These are phyloP conservation scores for Latrodectus geometricus DNA, from an alignment of 1,140 invertebrate genomes.

Conservation along the genomic window DNA sequence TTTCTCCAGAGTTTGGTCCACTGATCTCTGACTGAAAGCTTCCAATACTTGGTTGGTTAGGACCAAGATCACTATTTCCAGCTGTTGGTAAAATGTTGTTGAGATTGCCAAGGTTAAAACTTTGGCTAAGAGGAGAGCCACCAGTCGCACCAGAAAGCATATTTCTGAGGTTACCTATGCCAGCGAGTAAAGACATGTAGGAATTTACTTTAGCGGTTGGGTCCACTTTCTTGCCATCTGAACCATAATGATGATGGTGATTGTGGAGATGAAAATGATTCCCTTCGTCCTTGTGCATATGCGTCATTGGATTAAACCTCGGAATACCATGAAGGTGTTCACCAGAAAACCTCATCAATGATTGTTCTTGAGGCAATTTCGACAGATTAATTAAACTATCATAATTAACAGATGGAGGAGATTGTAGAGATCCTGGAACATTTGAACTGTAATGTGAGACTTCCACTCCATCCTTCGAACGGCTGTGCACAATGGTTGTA, in stretches of 20 bases:
- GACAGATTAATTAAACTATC: neutral
- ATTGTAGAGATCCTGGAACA: neutral
- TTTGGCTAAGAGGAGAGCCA: neutral
- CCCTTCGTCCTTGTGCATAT: slow-evolving; percentile 15
- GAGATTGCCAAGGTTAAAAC: neutral
- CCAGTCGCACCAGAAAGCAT: neutral
- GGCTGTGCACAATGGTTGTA: slow-evolving; percentile 30
- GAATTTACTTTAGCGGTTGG: neutral
- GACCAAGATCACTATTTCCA: neutral
- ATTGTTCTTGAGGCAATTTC: neutral
- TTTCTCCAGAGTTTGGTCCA: neutral
- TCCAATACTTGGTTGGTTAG: neutral
- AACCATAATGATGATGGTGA: slow-evolving; percentile 24
- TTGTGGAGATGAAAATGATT: slow-evolving; percentile 48
- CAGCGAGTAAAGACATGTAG: neutral
- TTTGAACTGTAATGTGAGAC: slow-evolving; percentile 5
- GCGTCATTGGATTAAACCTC: neutral
- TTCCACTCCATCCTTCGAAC: slow-evolving; percentile 4
- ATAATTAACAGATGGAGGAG: neutral
- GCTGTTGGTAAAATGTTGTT: neutral
- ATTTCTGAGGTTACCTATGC: slow-evolving; percentile 24
- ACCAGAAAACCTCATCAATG: neutral
- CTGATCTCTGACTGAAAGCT: neutral
- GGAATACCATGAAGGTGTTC: slow-evolving; percentile 32
- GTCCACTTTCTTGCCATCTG: slow-evolving; percentile 28